Evolutionary conservation across 1,140 invertebrate genomes (phyloP).

Genomic region (Drosophila bipectinata): DNA sequence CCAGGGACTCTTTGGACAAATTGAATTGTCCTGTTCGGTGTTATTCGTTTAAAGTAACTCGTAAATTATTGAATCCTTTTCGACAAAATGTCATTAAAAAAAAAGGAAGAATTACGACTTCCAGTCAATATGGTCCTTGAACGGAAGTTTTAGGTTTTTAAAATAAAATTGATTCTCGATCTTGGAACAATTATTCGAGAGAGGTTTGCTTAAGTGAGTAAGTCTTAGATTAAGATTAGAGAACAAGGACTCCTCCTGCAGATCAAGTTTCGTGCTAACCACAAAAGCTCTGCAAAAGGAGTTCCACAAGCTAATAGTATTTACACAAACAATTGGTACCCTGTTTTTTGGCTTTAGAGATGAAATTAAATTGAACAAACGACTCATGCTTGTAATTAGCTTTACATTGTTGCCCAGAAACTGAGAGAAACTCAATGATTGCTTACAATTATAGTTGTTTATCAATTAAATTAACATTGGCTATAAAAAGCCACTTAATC

Average conservation of each 20-base stretch:
- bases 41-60: constrained; percentile 7
- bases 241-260: constrained; percentile 5
- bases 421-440: constrained; percentile 13
- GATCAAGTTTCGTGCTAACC: constrained; percentile 9
- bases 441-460: neutral
- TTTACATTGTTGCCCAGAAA: constrained; percentile 30
- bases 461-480: constrained; percentile 17
- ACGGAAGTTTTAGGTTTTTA: neutral
- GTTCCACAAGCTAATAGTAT: neutral
- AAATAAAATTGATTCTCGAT: neutral
- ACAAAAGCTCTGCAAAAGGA: constrained; percentile 6
- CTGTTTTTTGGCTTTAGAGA: constrained; percentile 31
- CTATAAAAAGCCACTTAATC: neutral
- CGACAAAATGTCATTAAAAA: constrained; percentile 6
- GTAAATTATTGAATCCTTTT: constrained; percentile 11
- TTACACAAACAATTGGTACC: constrained; percentile 26
- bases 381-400: constrained; percentile 9
- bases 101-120: neutral
- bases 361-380: constrained; percentile 11
- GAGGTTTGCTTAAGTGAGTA: constrained; percentile 1
- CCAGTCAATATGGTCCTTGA: neutral
- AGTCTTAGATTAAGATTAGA: neutral
- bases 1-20: constrained; percentile 11
- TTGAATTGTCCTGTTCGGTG: constrained; percentile 27
- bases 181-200: neutral